Evolutionary conservation across 2,113 vertebrate species (phyloP).

Genomic region (Pantherophis guttatus): DNA sequence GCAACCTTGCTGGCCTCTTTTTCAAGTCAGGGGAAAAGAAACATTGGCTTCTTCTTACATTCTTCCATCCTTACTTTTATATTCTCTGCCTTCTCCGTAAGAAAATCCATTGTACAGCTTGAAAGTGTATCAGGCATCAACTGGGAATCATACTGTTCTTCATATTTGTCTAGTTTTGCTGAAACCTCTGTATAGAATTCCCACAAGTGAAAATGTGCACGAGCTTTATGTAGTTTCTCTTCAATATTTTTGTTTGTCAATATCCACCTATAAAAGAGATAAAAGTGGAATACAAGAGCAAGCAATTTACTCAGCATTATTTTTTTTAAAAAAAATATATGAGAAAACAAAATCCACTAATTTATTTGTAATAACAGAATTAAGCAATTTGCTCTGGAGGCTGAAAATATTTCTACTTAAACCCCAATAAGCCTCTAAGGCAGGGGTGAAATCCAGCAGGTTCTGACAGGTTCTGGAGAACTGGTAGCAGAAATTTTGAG

Average conservation of each 20-base stretch:
- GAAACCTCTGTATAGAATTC: conserved; percentile 61
- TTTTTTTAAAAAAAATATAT: background rate
- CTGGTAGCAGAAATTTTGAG: too few relatives aligned
- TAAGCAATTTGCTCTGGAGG: background rate
- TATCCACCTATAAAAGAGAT: conserved; percentile 75
- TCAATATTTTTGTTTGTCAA: conserved; percentile 63
- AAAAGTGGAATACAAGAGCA: background rate
- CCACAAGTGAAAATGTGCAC: conserved; percentile 71
- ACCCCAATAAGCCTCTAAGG: background rate
- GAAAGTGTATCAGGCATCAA: conserved; percentile 48
- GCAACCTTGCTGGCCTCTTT: background rate
- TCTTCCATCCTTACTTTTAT: conserved; percentile 68
- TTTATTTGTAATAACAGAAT: background rate
- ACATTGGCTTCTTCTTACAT: background rate
- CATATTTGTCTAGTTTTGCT: conserved; percentile 62
- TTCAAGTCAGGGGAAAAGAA: background rate
- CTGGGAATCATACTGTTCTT: conserved; percentile 60
- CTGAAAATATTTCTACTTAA: background rate
- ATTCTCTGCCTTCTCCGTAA: conserved; percentile 60
- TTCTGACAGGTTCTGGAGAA: too few relatives aligned
- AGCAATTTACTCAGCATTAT: background rate
- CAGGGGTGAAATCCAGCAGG: too few relatives aligned
- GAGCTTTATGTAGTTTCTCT: conserved; percentile 62
- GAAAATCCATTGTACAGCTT: conserved; percentile 57
- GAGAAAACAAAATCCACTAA: background rate